Base-by-base conservation (phyloP, 1,140 invertebrate genomes). In the Drosophila virilis region DNA sequence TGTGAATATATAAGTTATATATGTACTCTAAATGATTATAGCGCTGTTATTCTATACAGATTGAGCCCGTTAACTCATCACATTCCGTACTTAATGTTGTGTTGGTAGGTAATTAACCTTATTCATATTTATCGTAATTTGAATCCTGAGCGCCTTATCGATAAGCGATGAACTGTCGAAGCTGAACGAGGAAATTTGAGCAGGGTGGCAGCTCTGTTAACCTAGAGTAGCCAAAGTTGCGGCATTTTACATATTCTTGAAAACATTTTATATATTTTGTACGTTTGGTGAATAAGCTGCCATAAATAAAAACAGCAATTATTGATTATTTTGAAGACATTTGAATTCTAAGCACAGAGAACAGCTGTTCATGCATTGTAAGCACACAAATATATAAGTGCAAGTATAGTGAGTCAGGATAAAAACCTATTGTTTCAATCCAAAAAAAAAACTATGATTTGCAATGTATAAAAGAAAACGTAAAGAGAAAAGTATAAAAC, bases 101-200 rank as follows among this genome's bases (percentile, higher is more conserved):
- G 13, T 5, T 46, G 43, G 58, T 54, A 17, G 5, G 51, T 54
- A 15, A 37, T 61, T 37, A 15, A 13, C 22, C 17, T 37, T 60
- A 4, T 6, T 48, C 15, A 22, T 35, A 35, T 6, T 33, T 35
- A 48, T 9, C 8, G 2, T 22, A 10, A 46, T 17, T 60, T 22
- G 1, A 42, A 51, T 33, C 2, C 7, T 51, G 17, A 6, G n/a
- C 12, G 0, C 8, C 3, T 33, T 51, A 51, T 51, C 28, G 28
- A 32, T 51, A 33, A 33, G 1, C 6, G 28, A 9, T 51, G 9
- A 35, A 4, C 33, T 6, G n/a, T 9, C 12, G n/a, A 7, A 32
- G 10, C n/a, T 33, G 12, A 32, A 50, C 9, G 12, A 8, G 8
- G 13, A 35, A 54, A 54, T 54, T 37, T 10, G 28, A 37, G 13